These are phyloP conservation scores for Fabriciana adippe DNA, from an alignment of 2,888 invertebrate species.

Conservation along the genomic window DNA sequence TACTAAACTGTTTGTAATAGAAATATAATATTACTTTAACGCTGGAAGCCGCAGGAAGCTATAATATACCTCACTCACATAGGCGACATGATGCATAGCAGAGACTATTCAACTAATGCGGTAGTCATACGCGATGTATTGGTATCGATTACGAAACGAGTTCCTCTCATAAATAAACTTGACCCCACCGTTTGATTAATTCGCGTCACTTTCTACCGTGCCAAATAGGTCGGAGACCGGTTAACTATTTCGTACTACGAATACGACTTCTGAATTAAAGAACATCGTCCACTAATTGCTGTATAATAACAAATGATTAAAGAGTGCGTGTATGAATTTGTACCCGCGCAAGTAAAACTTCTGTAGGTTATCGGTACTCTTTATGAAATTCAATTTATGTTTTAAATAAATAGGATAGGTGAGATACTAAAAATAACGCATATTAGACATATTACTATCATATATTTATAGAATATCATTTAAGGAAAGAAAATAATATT, in stretches of 20 bases:
- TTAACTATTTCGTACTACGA: constrained; percentile 38
- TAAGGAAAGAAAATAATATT: too few species aligned
- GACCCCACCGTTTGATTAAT: constrained; percentile 28
- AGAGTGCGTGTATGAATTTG: too few species aligned
- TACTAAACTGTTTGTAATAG: too few species aligned
- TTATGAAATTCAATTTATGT: too few species aligned
- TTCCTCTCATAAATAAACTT: constrained; percentile 35
- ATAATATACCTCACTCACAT: neutral
- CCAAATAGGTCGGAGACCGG: constrained; percentile 42
- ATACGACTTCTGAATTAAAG: constrained; percentile 18
- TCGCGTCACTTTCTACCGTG: constrained; percentile 36
- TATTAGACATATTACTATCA: too few species aligned
- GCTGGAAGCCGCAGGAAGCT: neutral
- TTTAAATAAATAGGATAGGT: too few species aligned
- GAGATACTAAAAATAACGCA: too few species aligned
- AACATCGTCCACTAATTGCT: neutral
- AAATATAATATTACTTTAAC: too few species aligned
- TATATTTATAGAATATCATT: too few species aligned
- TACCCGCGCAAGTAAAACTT: too few species aligned
- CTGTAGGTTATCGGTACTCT: too few species aligned
- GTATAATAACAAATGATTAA: too few species aligned
- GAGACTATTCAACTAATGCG: constrained; percentile 12
- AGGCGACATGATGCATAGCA: neutral
- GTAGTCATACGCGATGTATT: neutral
- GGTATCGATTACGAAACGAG: constrained; percentile 19